Evolutionary conservation across 2,888 invertebrate species (phyloP).

Genomic region (Sarcophaga carnaria): DNA sequence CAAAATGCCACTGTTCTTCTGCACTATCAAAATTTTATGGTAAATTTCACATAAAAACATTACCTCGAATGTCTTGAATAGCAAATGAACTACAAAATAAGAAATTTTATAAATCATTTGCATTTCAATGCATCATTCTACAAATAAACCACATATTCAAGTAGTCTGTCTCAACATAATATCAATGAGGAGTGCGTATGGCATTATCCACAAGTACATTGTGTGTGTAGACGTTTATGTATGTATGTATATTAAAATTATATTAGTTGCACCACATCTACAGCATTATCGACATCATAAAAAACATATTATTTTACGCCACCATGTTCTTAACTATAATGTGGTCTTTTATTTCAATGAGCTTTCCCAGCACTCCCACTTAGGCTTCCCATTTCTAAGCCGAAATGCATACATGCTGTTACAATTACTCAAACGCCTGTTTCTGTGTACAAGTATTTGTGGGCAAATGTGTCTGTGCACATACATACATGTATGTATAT

Average conservation of each 20-base stretch:
- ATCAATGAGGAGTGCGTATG: too few species aligned
- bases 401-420: slow-evolving; percentile 33
- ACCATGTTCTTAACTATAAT: slow-evolving; percentile 55
- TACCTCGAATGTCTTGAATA: too few species aligned
- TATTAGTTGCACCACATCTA: slow-evolving; percentile 65
- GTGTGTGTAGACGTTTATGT: not conserved
- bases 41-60: too few species aligned
- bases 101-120: too few species aligned
- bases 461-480: not conserved
- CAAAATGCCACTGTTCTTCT: too few species aligned
- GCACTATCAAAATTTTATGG: too few species aligned
- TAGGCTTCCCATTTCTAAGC: not conserved
- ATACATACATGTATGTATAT: not conserved
- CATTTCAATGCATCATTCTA: too few species aligned
- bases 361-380: not conserved
- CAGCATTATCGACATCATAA: slow-evolving; percentile 64
- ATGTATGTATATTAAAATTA: slow-evolving; percentile 27
- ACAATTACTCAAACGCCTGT: not conserved
- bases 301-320: slow-evolving; percentile 59
- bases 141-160: too few species aligned
- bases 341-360: slow-evolving; percentile 27
- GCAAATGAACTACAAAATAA: too few species aligned
- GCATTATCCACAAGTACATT: not conserved
- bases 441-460: not conserved
- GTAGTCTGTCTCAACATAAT: too few species aligned